phyloP scores from a whole-genome alignment of 23 tunicate genomes.

The Clavelina lepadiformis region DNA sequence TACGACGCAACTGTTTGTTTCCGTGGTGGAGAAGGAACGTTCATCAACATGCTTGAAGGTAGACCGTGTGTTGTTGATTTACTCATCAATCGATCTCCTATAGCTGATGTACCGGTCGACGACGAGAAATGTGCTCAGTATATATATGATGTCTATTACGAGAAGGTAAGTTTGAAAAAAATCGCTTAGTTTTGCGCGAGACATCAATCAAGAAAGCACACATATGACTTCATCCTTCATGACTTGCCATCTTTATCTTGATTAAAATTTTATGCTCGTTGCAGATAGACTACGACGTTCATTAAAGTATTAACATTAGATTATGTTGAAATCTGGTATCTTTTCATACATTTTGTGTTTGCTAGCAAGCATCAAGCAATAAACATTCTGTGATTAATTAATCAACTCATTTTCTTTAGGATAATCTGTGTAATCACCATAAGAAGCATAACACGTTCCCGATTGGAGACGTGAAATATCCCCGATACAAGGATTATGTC shows the following conservation, averaged over 20 bases:
- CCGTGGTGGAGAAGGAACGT: slow-evolving; percentile 35
- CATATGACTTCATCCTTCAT: too few relatives aligned
- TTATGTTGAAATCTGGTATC: too few relatives aligned
- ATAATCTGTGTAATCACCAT: slow-evolving; percentile 34
- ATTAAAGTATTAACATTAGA: too few relatives aligned
- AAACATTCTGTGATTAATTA: too few relatives aligned
- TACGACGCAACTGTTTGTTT: slow-evolving; percentile 68
- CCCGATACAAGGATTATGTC: slow-evolving; percentile 16
- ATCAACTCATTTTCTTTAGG: slow-evolving; percentile 22
- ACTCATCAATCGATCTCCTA: slow-evolving; percentile 27
- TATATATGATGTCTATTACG: slow-evolving; percentile 30
- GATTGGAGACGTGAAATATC: slow-evolving; percentile 10
- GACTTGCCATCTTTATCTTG: too few relatives aligned
- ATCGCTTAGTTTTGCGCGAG: too few relatives aligned
- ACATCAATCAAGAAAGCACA: too few relatives aligned
- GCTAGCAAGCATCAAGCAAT: too few relatives aligned
- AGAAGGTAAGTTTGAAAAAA: slow-evolving; percentile 59
- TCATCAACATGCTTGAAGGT: slow-evolving; percentile 40
- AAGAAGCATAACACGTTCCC: slow-evolving; percentile 34
- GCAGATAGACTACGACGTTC: too few relatives aligned
- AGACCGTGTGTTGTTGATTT: slow-evolving; percentile 54
- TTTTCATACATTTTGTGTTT: too few relatives aligned
- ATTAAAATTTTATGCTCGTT: too few relatives aligned
- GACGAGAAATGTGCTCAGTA: slow-evolving; percentile 52
- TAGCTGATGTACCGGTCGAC: slow-evolving; percentile 52